Evolutionary conservation across 2,888 invertebrate genomes (phyloP), one percentile per base, ranked within the genome.

Genomic region (Desoria tigrina): DNA sequence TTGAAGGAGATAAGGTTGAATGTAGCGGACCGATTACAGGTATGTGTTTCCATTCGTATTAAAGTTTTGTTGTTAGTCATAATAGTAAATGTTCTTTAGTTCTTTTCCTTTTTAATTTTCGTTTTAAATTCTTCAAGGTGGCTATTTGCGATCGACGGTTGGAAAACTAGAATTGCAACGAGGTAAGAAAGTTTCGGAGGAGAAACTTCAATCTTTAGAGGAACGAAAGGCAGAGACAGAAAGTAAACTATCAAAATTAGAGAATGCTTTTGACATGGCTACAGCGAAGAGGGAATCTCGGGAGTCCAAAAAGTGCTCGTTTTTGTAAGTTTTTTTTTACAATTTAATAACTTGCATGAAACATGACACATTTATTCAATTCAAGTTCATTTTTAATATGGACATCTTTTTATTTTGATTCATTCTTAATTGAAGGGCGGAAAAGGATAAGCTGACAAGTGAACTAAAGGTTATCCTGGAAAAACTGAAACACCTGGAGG

Each of bases 1-100:
- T 83, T 7, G 84, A 84, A 69, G 84, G 84, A 79, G 69, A 75
- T 32, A 70, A 66, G 54, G 68, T 69, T 27, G 62, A 60, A 1
- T 54, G 54, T 18, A 63, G 42, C 23, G 75, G 75, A 6, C 57
- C 64, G 6, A 65, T 75, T 37, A 66, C 65, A 37, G 75, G 75
- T 62, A 27, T 83, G 83, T 39, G 16, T 9, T 39, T 39, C 16
- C 9, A 39, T 39, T 16, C 9, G 9, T 39, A 39, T 39, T 18
- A 49, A 18, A 18, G 9, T 7, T 49, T 49, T 49, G 23, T 11
- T 49, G 9, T 49, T 49, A 49, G 9, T 49, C 21, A 14, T 49
- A 9, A 18, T 49, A 49, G 18, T 11, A 39, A 11, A 16, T 11
- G 16, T 16, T 9, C 16, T 39, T 39, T 9, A 16, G 16, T 39